A percentile compares a stretch with the other conserved stretches of the same genome.
phyloP scores from a whole-genome alignment of 2,888 invertebrate species.

The Eupithecia dodoneata region DNA sequence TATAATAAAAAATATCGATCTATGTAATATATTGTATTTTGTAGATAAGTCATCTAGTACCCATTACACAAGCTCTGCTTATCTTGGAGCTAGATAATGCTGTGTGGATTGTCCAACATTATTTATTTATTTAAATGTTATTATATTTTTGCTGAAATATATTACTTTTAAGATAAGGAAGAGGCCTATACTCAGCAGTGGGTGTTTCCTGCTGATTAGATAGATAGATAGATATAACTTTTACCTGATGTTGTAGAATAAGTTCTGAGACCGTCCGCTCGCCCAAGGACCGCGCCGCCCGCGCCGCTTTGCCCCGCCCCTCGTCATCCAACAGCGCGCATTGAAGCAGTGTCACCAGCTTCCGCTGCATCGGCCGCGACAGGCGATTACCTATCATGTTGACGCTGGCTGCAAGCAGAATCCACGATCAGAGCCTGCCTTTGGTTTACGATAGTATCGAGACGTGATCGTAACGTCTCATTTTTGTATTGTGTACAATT shows the following conservation, averaged over 20 bases:
- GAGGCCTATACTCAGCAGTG: no score
- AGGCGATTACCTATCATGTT: conserved; percentile 63
- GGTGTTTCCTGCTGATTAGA: no score
- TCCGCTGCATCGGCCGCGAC: conserved; percentile 97
- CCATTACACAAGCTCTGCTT: no score
- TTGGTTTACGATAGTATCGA: background rate
- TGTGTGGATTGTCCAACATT: no score
- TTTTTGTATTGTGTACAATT: background rate
- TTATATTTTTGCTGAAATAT: no score
- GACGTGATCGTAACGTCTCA: background rate
- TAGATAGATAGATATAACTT: background rate
- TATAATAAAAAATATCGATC: no score
- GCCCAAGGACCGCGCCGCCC: conserved; percentile 95
- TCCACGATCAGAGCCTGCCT: background rate
- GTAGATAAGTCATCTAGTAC: no score
- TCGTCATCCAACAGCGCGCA: conserved; percentile 96
- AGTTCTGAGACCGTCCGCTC: conserved; percentile 97
- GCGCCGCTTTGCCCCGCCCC: conserved; percentile 89
- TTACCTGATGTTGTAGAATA: conserved; percentile 92
- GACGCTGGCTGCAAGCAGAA: conserved; percentile 54
- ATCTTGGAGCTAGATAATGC: no score
- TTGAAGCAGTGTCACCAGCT: conserved; percentile 95
- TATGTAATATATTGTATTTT: no score
- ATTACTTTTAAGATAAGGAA: no score
- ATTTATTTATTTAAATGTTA: no score